Conservation (phyloP, 2,888 invertebrate species). For the Steinernema scapterisci region DNA sequence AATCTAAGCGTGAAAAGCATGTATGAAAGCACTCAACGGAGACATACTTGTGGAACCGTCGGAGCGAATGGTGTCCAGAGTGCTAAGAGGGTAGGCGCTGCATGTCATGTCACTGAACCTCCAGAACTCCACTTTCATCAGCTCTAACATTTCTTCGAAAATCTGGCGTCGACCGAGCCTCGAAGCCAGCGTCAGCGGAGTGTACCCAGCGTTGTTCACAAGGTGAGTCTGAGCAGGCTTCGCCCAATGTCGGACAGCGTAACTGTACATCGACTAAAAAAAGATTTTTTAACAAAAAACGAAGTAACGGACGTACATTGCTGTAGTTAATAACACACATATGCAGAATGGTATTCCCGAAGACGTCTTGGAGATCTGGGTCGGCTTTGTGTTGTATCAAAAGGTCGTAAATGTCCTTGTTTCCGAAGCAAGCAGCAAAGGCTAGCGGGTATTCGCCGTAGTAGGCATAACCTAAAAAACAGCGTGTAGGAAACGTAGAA, state of each 20-base stretch:
- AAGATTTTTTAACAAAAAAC: neutral
- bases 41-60: conserved; percentile 87
- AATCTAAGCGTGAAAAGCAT: conserved; percentile 75
- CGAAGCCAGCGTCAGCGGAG: conserved; percentile 92
- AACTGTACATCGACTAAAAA: conserved; percentile 92
- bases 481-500: too few relatives aligned
- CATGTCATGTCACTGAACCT: conserved; percentile 97
- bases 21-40: neutral
- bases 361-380: conserved; percentile 90
- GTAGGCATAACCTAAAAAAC: conserved; percentile 81
- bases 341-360: conserved; percentile 98
- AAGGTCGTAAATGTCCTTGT: conserved; percentile 94
- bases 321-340: conserved; percentile 99
- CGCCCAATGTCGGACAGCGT: conserved; percentile 91
- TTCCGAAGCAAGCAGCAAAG: conserved; percentile 96
- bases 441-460: conserved; percentile 94
- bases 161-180: conserved; percentile 93
- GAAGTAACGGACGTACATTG: conserved; percentile 74
- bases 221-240: conserved; percentile 89
- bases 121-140: conserved; percentile 86
- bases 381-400: conserved; percentile 80
- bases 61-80: conserved; percentile 89
- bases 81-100: conserved; percentile 93
- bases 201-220: conserved; percentile 84
- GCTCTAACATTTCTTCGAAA: conserved; percentile 95